These are phyloP conservation scores for Diabrotica balteata DNA, from an alignment of 2,888 invertebrate species.

Conservation along the genomic window DNA sequence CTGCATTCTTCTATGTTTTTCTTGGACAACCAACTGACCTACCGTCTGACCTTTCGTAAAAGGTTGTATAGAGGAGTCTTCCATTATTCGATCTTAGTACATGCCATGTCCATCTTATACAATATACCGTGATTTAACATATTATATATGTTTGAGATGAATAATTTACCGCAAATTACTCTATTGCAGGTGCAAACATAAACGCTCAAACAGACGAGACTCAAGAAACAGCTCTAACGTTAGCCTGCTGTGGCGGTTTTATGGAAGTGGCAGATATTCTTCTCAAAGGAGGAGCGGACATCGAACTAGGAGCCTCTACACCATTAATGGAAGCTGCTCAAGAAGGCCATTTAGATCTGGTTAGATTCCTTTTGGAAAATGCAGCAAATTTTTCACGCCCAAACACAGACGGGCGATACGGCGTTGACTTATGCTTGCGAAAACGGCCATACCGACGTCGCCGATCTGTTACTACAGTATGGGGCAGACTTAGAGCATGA, in stretches of 20 bases:
- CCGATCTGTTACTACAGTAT: conserved; percentile 87
- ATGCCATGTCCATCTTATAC: no score
- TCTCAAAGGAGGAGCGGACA: conserved; percentile 92
- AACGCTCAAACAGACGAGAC: conserved; percentile 99
- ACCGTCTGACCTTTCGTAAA: no score
- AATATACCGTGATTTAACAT: no score
- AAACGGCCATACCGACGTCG: conserved; percentile 98
- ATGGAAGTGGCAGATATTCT: conserved; percentile 95
- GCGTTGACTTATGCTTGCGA: conserved; percentile 96
- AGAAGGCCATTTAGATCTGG: conserved; percentile 77
- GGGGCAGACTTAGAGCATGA: conserved; percentile 95
- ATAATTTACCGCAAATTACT: background rate
- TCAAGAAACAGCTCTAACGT: conserved; percentile 93
- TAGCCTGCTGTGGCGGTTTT: conserved; percentile 95
- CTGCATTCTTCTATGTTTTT: no score
- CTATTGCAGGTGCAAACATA: conserved; percentile 75
- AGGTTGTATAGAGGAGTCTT: no score
- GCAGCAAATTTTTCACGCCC: conserved; percentile 91
- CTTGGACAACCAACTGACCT: no score
- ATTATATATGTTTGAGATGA: no score
- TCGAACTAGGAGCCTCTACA: conserved; percentile 93
- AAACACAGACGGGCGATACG: conserved; percentile 76
- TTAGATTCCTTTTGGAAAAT: conserved; percentile 76
- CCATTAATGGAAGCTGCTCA: conserved; percentile 99
- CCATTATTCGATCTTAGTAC: no score